Conservation (phyloP, 2,113 vertebrate genomes). For the Porphyrio hochstetteri region DNA sequence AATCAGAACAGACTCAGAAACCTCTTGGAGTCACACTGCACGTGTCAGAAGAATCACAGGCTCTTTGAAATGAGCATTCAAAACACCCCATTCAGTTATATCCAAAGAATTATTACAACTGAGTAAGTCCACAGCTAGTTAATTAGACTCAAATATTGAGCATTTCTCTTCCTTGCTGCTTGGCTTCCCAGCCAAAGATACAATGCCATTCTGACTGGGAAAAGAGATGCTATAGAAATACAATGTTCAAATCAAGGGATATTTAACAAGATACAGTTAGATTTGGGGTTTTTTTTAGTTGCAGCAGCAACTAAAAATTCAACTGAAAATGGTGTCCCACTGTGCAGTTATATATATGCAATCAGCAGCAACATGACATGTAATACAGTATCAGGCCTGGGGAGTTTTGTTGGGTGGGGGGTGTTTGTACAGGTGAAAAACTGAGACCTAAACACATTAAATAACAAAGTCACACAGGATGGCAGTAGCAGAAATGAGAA, state of each 20-base stretch:
- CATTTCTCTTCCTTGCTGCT: background rate
- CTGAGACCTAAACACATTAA: background rate
- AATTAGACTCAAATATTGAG: background rate
- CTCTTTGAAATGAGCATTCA: background rate
- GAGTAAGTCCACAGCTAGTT: background rate
- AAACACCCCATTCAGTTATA: background rate
- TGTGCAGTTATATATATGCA: background rate
- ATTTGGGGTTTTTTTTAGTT: background rate
- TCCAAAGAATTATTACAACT: background rate
- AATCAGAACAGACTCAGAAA: background rate
- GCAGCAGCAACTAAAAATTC: background rate
- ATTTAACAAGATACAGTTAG: background rate
- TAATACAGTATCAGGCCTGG: background rate
- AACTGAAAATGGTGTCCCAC: background rate
- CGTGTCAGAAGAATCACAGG: background rate
- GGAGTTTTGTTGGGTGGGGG: rapidly evolving
- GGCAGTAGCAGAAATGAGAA: background rate
- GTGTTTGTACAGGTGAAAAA: background rate
- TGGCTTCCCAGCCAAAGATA: background rate
- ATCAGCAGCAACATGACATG: background rate
- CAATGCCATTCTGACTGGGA: background rate
- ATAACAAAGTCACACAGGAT: background rate
- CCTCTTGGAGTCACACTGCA: background rate
- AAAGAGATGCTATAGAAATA: background rate
- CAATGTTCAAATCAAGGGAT: background rate